A percentile compares a stretch with the other conserved stretches of the same genome.
phyloP scores from a whole-genome alignment of 1,140 invertebrate species.

The Pseudomyrmex sp. region DNA sequence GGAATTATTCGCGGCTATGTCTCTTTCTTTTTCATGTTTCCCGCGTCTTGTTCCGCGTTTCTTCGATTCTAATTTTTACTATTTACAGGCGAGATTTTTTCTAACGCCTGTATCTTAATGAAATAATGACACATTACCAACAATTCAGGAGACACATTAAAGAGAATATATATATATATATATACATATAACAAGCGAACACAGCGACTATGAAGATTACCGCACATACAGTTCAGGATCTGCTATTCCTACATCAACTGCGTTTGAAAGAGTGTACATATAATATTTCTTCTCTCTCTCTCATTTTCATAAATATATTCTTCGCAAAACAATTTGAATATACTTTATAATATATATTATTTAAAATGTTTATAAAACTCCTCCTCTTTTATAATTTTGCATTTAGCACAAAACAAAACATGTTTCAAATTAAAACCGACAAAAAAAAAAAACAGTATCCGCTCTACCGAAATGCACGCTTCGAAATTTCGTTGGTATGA shows the following conservation, averaged over 20 bases:
- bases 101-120: slow-evolving; percentile 15
- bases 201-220: neutral
- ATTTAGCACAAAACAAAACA: neutral
- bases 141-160: slow-evolving; percentile 34
- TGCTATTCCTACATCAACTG: no score
- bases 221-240: no score
- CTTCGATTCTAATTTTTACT: slow-evolving; percentile 25
- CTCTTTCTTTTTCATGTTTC: slow-evolving; percentile 1
- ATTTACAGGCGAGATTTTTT: slow-evolving; percentile 23
- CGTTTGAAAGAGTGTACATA: no score
- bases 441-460: neutral
- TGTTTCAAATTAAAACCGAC: neutral
- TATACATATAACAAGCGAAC: neutral
- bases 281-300: neutral
- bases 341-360: no score
- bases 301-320: neutral
- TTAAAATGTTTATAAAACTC: neutral
- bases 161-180: neutral
- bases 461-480: neutral
- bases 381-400: neutral
- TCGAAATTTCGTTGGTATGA: slow-evolving; percentile 41
- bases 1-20: slow-evolving; percentile 54
- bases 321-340: no score
- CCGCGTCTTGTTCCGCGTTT: slow-evolving; percentile 1
- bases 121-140: slow-evolving; percentile 64